Base-by-base conservation (phyloP, 37 sponge, comb jelly and placozoan species). In the Tethya wilhelma region DNA sequence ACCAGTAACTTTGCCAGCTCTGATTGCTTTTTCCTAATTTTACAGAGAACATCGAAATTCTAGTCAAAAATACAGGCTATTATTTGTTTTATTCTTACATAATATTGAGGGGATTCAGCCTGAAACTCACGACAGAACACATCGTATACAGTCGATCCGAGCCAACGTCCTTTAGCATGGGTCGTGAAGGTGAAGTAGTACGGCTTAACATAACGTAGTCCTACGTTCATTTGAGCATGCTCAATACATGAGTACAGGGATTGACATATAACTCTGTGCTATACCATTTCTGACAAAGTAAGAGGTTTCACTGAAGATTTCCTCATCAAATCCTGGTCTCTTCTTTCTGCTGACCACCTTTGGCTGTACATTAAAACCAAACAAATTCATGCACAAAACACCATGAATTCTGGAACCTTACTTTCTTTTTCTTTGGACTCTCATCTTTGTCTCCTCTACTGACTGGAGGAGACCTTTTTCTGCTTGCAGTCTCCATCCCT, bases 101-200 rank as follows among this genome's bases (percentile, higher is more conserved):
- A 95, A 42, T 82, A 95, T 22, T 92, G 87, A 36, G 93, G 93
- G 38, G 74, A 79, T 59, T 92, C 93, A 20, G 94, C 56, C 39
- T 92, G 93, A 64, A 96, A 96, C 62, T 96, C 96, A 38, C 64
- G 77, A 45, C 88, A 84, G 67, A 96, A 93, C 39, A 96, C 85
- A 28, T 96, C 94, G 56, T 67, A 80, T 17, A 96, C 79, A 14
- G 45, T 87, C 1, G 77, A 76, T 20, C 94, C 96, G 43, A 96
- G 69, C 96, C 96, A 96, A 36, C 96, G 45, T 3, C 94, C 91
- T 59, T 96, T 96, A 49, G 93, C 91, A 71, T 93, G 57, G 31
- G 88, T 78, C 0, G 73, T 66, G 72, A 96, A 96, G 7, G 88
- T 86, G 74, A 96, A 96, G 66, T 82, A 87, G 81, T 96, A 96